Conservation (phyloP, 2,797 vertebrate genomes). For the Micromesistius poutassou region DNA sequence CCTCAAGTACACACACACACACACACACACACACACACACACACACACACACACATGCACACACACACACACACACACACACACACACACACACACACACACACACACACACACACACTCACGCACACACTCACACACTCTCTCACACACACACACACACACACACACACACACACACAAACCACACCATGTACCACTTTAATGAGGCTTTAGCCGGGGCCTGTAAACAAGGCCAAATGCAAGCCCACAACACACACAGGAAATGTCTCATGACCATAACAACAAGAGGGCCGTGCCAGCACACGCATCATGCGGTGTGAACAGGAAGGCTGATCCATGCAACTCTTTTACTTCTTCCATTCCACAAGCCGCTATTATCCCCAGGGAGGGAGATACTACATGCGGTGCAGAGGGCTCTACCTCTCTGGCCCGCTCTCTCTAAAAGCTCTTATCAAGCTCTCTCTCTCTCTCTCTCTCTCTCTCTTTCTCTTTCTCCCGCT, state of each 20-base stretch:
- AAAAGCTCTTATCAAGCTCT: constrained; percentile 24
- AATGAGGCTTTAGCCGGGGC: constrained; percentile 64
- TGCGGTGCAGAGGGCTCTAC: constrained; percentile 51
- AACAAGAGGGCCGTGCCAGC: constrained; percentile 61
- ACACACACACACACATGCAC: constrained; percentile 48
- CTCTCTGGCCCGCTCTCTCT: not conserved
- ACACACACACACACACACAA: constrained; percentile 47
- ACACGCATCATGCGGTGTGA: constrained; percentile 67
- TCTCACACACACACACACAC: not conserved
- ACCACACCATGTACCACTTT: constrained; percentile 58
- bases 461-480: constrained; percentile 48
- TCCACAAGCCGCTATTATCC: constrained; percentile 67
- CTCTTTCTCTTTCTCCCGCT: constrained; percentile 48
- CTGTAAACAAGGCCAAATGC: constrained; percentile 78
- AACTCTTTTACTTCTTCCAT: constrained; percentile 61
- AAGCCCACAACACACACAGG: constrained; percentile 72
- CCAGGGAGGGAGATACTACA: constrained; percentile 51
- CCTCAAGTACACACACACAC: not conserved
- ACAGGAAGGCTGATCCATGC: constrained; percentile 71
- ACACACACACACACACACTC: not conserved
- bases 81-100: not conserved
- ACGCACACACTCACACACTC: not conserved
- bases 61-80: constrained; percentile 35
- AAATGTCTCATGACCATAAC: constrained; percentile 74
- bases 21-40: not conserved